These are phyloP conservation scores for Condylostylus longicornis DNA, from an alignment of 1,140 invertebrate genomes.

Conservation along the genomic window DNA sequence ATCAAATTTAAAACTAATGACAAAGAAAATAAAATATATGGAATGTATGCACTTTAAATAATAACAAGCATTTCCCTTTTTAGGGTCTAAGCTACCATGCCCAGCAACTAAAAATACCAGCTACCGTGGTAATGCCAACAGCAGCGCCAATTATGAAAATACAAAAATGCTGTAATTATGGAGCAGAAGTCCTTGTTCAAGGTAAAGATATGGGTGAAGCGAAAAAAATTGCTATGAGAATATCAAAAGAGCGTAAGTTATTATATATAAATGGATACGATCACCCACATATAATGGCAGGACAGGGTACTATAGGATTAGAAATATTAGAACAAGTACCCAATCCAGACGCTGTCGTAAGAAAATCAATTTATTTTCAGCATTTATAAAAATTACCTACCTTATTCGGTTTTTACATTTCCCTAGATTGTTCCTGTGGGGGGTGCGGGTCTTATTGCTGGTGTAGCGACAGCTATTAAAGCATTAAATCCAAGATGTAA, in stretches of 20 bases:
- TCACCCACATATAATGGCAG: conserved; percentile 84
- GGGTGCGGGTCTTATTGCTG: conserved; percentile 78
- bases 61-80: no score
- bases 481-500: conserved; percentile 61
- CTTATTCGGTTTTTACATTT: no score
- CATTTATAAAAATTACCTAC: no score
- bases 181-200: conserved; percentile 69
- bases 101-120: conserved; percentile 57
- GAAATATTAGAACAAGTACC: conserved; percentile 79
- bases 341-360: conserved; percentile 57
- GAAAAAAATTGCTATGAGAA: conserved; percentile 56
- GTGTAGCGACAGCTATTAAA: conserved; percentile 74
- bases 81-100: conserved; percentile 77
- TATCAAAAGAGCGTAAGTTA: conserved; percentile 53
- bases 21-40: no score
- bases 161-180: conserved; percentile 64
- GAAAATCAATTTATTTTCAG: no score
- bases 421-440: conserved; percentile 76
- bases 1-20: no score
- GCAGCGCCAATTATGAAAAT: conserved; percentile 90
- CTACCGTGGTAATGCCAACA: conserved; percentile 88
- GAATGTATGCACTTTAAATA: no score
- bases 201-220: conserved; percentile 77
- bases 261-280: conserved; percentile 73
- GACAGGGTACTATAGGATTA: conserved; percentile 81